Base-by-base conservation (phyloP, 2,888 invertebrate species). In the Rhamnusium bicolor region DNA sequence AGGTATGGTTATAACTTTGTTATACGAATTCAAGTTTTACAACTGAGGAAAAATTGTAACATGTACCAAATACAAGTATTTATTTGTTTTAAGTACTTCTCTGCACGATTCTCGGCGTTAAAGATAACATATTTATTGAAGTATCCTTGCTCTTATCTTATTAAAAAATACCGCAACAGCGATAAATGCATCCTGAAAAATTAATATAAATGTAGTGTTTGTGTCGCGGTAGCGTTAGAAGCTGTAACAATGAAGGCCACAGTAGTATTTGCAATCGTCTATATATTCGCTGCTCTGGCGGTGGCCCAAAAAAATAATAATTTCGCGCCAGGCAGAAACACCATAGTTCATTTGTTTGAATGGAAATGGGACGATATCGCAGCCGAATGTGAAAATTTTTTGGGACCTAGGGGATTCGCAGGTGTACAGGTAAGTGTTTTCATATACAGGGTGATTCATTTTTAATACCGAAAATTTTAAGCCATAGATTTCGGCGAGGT, bases 351-450 rank as follows among this genome's bases (percentile, higher is more conserved):
- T 82, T 88, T 94, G 12, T 94, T 94, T 79, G 95, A 96, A 85
- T 96, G 96, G 96, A 94, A 93, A 86, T 96, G 93, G 92, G 87
- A 89, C 18, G 95, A 95, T 82, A 93, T 96, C 51, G 96, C 95
- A 0, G 89, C 87, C 21, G 96, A 96, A 86, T 96, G 96, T 84
- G 95, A 95, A 84, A 86, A 90, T 12, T 96, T 94, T 87, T 89
- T 96, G 27, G 93, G 92, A 0, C 93, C 94, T 0, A 90, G 90
- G 76, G 95, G 94, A 49, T 96, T 90, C 84, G 95, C 91, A 62
- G 96, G 93, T 69, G 91, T 94, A 65, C 94, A 94, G 90, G 94
- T 93, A 86, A 73, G 6, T 46, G 1, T 27, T 58, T 16, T 29
- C 12, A 12, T 40, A 40, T 12, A 12, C 8, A 1, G 12, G 40